These are phyloP conservation scores for Montifringilla adamsi DNA, from an alignment of 2,113 vertebrate genomes.

Conservation along the genomic window DNA sequence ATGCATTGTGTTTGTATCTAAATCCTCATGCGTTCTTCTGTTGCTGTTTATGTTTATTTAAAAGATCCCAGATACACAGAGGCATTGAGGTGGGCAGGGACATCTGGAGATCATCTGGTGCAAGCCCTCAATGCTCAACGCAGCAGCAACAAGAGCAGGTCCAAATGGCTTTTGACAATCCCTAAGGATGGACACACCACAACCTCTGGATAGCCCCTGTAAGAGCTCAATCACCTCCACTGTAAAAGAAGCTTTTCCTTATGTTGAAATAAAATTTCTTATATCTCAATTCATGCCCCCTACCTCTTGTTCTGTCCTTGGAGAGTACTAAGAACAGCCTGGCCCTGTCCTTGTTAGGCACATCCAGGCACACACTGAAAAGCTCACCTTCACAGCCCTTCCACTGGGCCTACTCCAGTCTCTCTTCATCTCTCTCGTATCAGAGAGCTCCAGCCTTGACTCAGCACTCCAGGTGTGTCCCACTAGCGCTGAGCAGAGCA, in stretches of 20 bases:
- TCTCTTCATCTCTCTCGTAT: rapidly evolving
- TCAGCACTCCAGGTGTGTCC: neutral
- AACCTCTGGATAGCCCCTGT: neutral
- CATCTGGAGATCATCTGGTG: neutral
- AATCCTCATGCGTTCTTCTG: neutral
- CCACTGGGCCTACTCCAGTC: neutral
- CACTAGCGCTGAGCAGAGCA: neutral
- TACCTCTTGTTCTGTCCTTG: neutral
- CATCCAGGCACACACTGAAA: neutral
- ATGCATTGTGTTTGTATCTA: neutral
- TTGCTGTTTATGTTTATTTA: neutral
- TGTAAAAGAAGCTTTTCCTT: neutral
- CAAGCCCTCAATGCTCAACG: neutral
- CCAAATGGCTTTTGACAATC: neutral
- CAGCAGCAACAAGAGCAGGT: neutral
- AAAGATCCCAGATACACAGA: neutral
- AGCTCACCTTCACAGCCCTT: neutral
- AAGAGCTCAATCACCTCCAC: neutral
- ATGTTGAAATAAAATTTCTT: neutral
- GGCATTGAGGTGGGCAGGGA: neutral
- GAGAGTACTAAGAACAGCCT: neutral
- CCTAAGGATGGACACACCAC: neutral
- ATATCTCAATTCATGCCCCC: neutral
- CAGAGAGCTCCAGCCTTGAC: too few relatives aligned
- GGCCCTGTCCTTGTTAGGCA: neutral